A percentile compares a stretch with the other conserved stretches of the same genome.
Evolutionary conservation across 2,797 vertebrate genomes (phyloP).

Genomic region (Cyprinella venusta): DNA sequence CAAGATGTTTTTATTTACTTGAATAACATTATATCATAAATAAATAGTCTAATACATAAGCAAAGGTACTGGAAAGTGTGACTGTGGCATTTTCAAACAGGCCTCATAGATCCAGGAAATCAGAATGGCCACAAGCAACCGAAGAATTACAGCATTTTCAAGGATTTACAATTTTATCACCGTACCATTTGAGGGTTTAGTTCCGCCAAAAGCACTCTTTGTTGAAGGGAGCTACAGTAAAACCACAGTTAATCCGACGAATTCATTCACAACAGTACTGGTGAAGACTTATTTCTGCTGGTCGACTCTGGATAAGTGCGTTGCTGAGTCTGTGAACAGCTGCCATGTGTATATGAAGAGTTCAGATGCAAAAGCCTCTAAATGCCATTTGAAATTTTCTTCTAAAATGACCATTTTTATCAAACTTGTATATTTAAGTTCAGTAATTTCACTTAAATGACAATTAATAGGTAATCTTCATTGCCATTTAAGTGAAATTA

Average conservation of each 20-base stretch:
- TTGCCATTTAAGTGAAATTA: too few relatives aligned
- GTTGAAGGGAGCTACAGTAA: constrained; percentile 12
- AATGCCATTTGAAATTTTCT: too few relatives aligned
- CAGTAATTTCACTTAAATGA: too few relatives aligned
- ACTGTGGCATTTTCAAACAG: background rate
- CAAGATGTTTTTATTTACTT: background rate
- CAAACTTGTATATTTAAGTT: too few relatives aligned
- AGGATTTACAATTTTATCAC: background rate
- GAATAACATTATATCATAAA: background rate
- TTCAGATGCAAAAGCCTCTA: too few relatives aligned
- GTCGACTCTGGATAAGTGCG: background rate
- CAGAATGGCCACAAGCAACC: background rate
- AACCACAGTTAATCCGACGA: background rate
- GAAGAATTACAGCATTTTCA: background rate
- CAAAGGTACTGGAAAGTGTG: background rate
- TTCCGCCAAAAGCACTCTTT: background rate
- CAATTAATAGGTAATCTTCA: too few relatives aligned
- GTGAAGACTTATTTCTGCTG: constrained; percentile 4
- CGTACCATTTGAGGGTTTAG: background rate
- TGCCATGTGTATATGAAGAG: background rate
- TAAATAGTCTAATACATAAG: background rate
- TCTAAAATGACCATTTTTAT: too few relatives aligned
- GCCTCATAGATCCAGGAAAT: background rate
- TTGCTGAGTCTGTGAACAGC: background rate
- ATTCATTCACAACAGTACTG: constrained; percentile 2